Conservation (phyloP, 2,888 invertebrate genomes). For the Amiota minor region DNA sequence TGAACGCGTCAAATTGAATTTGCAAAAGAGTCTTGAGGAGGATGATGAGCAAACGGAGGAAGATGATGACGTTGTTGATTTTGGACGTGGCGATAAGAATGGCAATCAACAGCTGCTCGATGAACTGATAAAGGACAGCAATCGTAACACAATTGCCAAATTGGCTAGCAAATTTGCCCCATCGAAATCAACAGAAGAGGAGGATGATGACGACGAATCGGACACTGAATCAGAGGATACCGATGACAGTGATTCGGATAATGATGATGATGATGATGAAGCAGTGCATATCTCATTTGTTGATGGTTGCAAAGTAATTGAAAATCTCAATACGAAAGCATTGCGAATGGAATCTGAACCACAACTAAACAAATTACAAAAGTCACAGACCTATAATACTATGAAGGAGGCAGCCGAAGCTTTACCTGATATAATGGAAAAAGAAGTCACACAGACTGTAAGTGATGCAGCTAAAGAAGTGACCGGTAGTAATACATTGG, state of each 20-base stretch:
- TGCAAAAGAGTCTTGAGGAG: constrained; percentile 73
- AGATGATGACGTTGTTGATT: constrained; percentile 61
- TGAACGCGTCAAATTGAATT: constrained; percentile 73
- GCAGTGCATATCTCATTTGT: constrained; percentile 63
- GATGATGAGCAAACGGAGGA: constrained; percentile 51
- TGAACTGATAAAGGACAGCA: constrained; percentile 65
- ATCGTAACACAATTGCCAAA: constrained; percentile 64
- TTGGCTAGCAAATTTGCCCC: constrained; percentile 53
- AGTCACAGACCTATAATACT: constrained; percentile 66
- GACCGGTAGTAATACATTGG: constrained; percentile 52
- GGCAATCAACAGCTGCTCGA: constrained; percentile 68
- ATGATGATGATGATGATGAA: constrained; percentile 61
- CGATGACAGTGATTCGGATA: constrained; percentile 55
- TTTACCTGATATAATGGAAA: constrained; percentile 12
- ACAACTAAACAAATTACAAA: constrained; percentile 61
- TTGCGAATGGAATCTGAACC: too few relatives aligned
- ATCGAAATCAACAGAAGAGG: constrained; percentile 28
- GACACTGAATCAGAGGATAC: constrained; percentile 56
- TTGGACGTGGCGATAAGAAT: constrained; percentile 59
- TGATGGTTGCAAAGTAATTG: constrained; percentile 71
- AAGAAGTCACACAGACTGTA: constrained; percentile 13
- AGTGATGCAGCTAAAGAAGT: not conserved
- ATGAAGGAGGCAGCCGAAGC: constrained; percentile 58
- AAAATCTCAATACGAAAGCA: constrained; percentile 66
- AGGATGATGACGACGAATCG: constrained; percentile 61